Percentiles rank a stretch among this genome's conserved stretches.
These are phyloP conservation scores for Fistularia tabacaria DNA, from an alignment of 2,797 vertebrate species.

Conservation along the genomic window DNA sequence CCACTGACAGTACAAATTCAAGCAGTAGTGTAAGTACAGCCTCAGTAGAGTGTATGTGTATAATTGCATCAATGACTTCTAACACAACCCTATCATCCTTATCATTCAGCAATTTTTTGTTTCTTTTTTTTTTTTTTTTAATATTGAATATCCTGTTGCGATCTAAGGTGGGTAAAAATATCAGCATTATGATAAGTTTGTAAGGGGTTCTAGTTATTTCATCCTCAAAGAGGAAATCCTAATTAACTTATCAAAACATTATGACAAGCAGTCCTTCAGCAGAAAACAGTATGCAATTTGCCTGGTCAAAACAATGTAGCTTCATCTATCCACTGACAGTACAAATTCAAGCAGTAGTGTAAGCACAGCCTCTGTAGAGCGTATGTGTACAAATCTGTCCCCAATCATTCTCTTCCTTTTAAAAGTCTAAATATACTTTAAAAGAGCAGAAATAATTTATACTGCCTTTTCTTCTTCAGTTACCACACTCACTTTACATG, in stretches of 20 bases:
- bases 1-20: slow-evolving; percentile 2
- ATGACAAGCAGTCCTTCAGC: slow-evolving; percentile 16
- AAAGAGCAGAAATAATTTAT: slow-evolving; percentile 1
- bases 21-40: slow-evolving; percentile 11
- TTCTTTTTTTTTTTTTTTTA: background rate
- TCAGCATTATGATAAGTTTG: background rate
- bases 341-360: slow-evolving; percentile 8
- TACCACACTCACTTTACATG: too few species aligned
- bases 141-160: too few species aligned
- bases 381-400: slow-evolving; percentile 20
- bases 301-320: slow-evolving; percentile 13
- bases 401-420: slow-evolving; percentile 32
- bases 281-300: slow-evolving; percentile 9
- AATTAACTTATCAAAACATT: slow-evolving; percentile 23
- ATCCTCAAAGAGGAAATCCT: slow-evolving; percentile 5
- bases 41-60: slow-evolving; percentile 20
- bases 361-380: slow-evolving; percentile 22
- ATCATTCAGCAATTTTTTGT: background rate
- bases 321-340: background rate
- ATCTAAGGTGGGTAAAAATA: too few species aligned
- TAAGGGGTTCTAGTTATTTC: slow-evolving; percentile 10
- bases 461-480: too few species aligned
- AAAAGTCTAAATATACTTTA: background rate
- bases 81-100: background rate
- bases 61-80: background rate